Base-by-base conservation (phyloP, 2,113 vertebrate species). In the Pleuronectes platessa region DNA sequence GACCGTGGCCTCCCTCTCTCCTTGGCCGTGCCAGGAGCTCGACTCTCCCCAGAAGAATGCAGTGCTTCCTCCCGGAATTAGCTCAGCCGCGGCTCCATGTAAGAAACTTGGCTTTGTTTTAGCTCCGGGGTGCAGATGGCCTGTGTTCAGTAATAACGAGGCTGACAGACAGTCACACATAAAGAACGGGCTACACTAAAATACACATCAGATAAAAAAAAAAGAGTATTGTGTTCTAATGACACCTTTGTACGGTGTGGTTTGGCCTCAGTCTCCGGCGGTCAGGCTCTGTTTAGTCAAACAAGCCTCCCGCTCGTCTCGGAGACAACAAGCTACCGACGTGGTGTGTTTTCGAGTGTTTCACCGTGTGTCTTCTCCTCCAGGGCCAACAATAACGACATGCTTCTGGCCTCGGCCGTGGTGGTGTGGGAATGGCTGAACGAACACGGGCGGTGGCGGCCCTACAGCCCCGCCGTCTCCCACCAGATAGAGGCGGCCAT, bases 391-490 rank as follows among this genome's bases (percentile, higher is more conserved):
- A 85, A 64, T 86, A 90, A 87, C 88, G 88, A 78, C 85, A 96
- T 96, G 96, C 94, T 97, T 88, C 91, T 96, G 90, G 94, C 95
- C 88, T 96, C 96, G 53, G 96, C 95, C 11, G 96, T 96, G 88
- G 96, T 96, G 90, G 96, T 97, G 79, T 97, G 96, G 96, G 96
- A 97, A 95, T 97, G 96, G 96, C 93, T 97, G 83, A 97, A 96
- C 93, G 96, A 97, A 73, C 96, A 97, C 94, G 96, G 96, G 27
- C 96, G 96, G 69, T 97, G 96, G 96, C 93, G 96, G 85, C 96
- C 96, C 85, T 97, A 97, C 94, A 94, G 96, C 93, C 93, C 96
- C 21, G 94, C 94, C 17, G 96, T 96, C 82, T 96, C 95, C 90
- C 96, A 97, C 90, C 96, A 97, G 92, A 97, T 97, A 83, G 96